Conservation (phyloP, 2,888 invertebrate species). For the Microctonus brassicae region DNA sequence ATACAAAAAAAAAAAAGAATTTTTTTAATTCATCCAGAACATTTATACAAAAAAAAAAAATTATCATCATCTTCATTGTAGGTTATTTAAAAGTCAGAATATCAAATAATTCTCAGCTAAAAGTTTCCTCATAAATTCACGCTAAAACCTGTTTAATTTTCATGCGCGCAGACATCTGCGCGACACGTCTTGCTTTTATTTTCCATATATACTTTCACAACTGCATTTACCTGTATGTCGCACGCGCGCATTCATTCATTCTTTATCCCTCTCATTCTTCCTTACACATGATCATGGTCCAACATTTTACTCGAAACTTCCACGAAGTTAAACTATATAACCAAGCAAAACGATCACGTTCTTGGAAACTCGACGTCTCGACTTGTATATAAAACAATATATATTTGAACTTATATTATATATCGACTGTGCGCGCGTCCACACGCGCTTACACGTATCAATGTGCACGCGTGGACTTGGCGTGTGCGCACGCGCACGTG, state of each 20-base stretch:
- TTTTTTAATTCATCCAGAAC: too few relatives aligned
- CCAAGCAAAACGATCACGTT: background rate
- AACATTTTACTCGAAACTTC: background rate
- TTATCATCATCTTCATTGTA: too few relatives aligned
- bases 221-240: background rate
- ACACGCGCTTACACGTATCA: background rate
- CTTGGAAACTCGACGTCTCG: background rate
- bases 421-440: background rate
- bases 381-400: conserved; percentile 3
- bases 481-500: background rate
- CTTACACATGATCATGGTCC: background rate
- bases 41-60: too few relatives aligned
- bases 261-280: background rate
- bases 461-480: background rate
- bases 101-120: background rate
- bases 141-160: background rate
- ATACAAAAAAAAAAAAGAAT: too few relatives aligned
- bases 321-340: background rate
- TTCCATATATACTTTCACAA: background rate
- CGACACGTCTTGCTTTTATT: background rate
- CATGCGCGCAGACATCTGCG: background rate
- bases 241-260: background rate
- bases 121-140: background rate
- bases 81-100: background rate
- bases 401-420: too few relatives aligned